Conservation (phyloP, 1,140 invertebrate species). For the Pogonomyrmex barbatus region DNA sequence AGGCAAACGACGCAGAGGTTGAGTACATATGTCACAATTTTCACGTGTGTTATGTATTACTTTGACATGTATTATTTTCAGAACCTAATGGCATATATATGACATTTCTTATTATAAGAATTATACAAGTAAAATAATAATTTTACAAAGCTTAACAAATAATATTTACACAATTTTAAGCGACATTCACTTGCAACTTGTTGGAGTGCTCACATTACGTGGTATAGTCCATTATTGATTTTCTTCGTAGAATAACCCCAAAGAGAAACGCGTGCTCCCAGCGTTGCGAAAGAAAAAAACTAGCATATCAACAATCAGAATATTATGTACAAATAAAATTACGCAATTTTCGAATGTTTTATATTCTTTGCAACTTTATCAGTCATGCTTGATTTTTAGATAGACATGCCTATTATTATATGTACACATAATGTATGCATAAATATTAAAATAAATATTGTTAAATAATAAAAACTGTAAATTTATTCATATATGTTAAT, state of each 20-base stretch:
- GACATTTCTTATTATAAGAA: not conserved
- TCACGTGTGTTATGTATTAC: not conserved
- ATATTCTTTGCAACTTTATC: conserved; percentile 18
- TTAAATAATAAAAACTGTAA: not conserved
- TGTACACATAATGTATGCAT: not conserved
- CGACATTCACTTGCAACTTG: conserved; percentile 73
- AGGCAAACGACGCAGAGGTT: not conserved
- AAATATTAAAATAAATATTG: not conserved
- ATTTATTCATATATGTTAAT: not conserved
- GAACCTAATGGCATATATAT: conserved; percentile 4
- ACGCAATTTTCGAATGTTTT: conserved; percentile 12
- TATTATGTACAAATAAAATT: not conserved
- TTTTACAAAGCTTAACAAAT: conserved; percentile 23
- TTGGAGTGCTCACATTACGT: conserved; percentile 76
- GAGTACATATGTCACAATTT: not conserved
- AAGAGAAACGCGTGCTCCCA: conserved; percentile 14
- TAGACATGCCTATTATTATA: not conserved
- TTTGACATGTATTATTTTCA: not conserved
- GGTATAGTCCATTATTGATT: conserved; percentile 76
- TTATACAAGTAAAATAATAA: conserved; percentile 4
- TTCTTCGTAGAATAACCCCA: conserved; percentile 67
- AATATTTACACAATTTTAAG: conserved; percentile 45
- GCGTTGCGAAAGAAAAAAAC: not conserved
- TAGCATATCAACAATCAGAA: not conserved
- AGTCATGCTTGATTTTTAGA: not conserved